Conservation (phyloP, 2,888 invertebrate genomes). For the Myathropa florea region DNA sequence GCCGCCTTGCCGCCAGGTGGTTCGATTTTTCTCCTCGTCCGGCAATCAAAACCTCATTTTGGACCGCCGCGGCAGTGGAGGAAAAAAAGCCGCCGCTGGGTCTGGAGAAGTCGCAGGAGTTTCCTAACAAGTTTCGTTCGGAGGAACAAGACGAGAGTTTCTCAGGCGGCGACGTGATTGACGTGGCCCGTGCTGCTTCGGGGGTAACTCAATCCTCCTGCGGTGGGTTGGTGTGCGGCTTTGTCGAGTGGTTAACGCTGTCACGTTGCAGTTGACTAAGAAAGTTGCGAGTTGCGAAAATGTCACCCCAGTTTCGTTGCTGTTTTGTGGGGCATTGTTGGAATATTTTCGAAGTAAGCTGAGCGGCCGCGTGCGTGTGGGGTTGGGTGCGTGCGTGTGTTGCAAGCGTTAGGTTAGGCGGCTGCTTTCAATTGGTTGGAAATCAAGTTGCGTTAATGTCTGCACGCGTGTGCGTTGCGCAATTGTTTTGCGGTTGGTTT, state of each 20-base stretch:
- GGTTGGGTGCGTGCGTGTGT: slow-evolving; percentile 2
- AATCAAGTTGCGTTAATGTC: slow-evolving; percentile 45
- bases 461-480: slow-evolving; percentile 24
- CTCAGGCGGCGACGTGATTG: not conserved
- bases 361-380: not conserved
- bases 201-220: slow-evolving; percentile 38
- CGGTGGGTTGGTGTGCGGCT: slow-evolving; percentile 32
- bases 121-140: slow-evolving; percentile 9
- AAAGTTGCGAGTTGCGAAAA: slow-evolving; percentile 54
- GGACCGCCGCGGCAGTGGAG: slow-evolving; percentile 17
- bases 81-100: slow-evolving; percentile 46
- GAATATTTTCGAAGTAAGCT: slow-evolving; percentile 29
- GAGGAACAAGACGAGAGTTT: not conserved
- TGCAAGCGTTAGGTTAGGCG: slow-evolving; percentile 34
- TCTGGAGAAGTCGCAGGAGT: slow-evolving; percentile 9
- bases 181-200: slow-evolving; percentile 43
- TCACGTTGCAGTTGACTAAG: slow-evolving; percentile 19
- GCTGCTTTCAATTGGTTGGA: slow-evolving; percentile 18
- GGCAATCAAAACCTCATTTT: slow-evolving; percentile 33
- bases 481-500: slow-evolving; percentile 48
- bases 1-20: slow-evolving; percentile 41
- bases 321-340: slow-evolving; percentile 20
- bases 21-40: not conserved
- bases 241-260: slow-evolving; percentile 34
- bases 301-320: slow-evolving; percentile 35